phyloP scores from a whole-genome alignment of 1,140 invertebrate genomes.

The Copidosoma floridanum region DNA sequence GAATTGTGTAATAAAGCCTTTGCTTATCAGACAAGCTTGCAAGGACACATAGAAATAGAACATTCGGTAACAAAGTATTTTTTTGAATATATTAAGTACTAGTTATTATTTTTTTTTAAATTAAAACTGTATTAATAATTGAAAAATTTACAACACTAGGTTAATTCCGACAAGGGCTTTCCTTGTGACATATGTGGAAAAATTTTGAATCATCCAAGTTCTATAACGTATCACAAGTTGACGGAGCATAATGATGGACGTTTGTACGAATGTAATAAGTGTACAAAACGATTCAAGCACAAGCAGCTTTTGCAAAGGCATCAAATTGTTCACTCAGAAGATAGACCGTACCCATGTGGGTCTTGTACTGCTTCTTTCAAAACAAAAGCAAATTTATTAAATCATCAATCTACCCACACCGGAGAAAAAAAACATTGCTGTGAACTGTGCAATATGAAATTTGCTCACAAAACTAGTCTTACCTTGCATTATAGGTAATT shows the following conservation, averaged over 20 bases:
- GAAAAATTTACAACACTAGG: slow-evolving; percentile 13
- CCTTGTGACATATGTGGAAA: slow-evolving; percentile 71
- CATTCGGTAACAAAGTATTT: slow-evolving; percentile 50
- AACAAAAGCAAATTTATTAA: slow-evolving; percentile 68
- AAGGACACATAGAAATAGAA: slow-evolving; percentile 55
- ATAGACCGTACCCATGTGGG: slow-evolving; percentile 63
- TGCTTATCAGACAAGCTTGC: slow-evolving; percentile 59
- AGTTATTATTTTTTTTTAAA: neutral
- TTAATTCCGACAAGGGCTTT: slow-evolving; percentile 52
- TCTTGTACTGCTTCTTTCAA: slow-evolving; percentile 68
- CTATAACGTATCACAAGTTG: slow-evolving; percentile 70
- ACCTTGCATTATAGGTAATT: slow-evolving; percentile 67
- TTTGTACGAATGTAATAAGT: slow-evolving; percentile 69
- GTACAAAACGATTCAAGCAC: slow-evolving; percentile 70
- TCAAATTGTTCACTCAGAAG: slow-evolving; percentile 69
- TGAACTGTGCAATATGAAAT: slow-evolving; percentile 73
- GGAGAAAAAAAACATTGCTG: slow-evolving; percentile 74
- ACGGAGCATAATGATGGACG: slow-evolving; percentile 66
- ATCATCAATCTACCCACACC: slow-evolving; percentile 68
- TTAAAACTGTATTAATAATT: slow-evolving; percentile 1
- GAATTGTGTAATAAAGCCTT: slow-evolving; percentile 60
- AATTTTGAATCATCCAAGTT: slow-evolving; percentile 64
- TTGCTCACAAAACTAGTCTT: slow-evolving; percentile 72
- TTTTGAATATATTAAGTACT: no score
- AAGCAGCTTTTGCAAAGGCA: slow-evolving; percentile 67